Conservation (phyloP, 1,140 invertebrate species). For the Ooceraea biroi region DNA sequence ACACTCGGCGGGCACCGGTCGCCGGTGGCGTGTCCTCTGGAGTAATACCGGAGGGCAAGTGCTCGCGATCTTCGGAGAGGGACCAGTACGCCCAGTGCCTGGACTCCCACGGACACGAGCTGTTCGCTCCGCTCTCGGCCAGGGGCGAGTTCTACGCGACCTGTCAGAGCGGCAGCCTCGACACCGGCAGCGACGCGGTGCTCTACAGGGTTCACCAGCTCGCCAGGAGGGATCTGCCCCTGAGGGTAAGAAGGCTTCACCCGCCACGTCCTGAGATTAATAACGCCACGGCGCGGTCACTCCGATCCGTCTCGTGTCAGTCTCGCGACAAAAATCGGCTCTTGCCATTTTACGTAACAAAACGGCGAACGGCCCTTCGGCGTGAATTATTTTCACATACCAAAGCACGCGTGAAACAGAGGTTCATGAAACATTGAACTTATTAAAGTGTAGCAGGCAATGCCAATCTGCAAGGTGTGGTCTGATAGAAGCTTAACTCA, state of each 20-base stretch:
- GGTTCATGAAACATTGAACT: too few relatives aligned
- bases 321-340: too few relatives aligned
- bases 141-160: conserved; percentile 84
- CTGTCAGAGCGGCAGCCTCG: conserved; percentile 83
- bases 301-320: neutral
- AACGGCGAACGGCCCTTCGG: too few relatives aligned
- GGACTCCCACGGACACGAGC: conserved; percentile 84
- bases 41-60: conserved; percentile 81
- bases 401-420: too few relatives aligned
- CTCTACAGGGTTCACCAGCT: conserved; percentile 84
- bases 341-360: neutral
- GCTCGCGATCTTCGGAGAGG: conserved; percentile 83
- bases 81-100: conserved; percentile 86
- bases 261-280: neutral
- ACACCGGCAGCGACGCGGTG: conserved; percentile 84
- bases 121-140: conserved; percentile 83
- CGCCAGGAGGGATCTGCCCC: conserved; percentile 82
- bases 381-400: too few relatives aligned
- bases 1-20: conserved; percentile 81
- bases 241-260: conserved; percentile 78
- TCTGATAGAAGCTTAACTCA: too few relatives aligned
- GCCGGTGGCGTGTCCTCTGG: conserved; percentile 76
- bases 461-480: too few relatives aligned
- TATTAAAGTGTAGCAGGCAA: too few relatives aligned
- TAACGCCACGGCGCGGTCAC: neutral